Evolutionary conservation across 2,113 vertebrate genomes (phyloP).

Genomic region (Scophthalmus maximus): DNA sequence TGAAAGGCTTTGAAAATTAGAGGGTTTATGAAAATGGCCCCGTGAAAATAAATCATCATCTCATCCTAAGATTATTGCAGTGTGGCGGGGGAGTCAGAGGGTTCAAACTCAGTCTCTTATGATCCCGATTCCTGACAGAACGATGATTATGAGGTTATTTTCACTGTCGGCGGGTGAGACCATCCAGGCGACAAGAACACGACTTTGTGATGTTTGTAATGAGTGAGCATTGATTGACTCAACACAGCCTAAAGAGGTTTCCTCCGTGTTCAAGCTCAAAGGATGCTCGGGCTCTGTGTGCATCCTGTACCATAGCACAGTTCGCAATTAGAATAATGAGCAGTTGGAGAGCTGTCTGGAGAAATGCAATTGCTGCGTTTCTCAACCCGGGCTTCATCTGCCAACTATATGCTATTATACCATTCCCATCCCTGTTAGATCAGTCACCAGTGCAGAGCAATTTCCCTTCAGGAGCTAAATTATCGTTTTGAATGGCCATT

Average conservation of each 20-base stretch:
- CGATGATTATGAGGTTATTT: slow-evolving; percentile 85
- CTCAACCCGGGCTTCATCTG: slow-evolving; percentile 71
- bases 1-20: slow-evolving; percentile 14
- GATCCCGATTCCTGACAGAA: slow-evolving; percentile 82
- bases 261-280: slow-evolving; percentile 63
- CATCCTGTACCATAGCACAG: slow-evolving; percentile 48
- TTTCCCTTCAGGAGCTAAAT: slow-evolving; percentile 82
- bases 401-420: slow-evolving; percentile 75
- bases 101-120: slow-evolving; percentile 69
- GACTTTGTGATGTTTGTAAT: slow-evolving; percentile 87
- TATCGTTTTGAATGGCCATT: slow-evolving; percentile 80
- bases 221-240: slow-evolving; percentile 86
- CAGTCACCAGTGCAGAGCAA: slow-evolving; percentile 74
- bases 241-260: slow-evolving; percentile 74
- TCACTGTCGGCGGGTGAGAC: slow-evolving; percentile 81
- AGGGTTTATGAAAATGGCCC: slow-evolving; percentile 11
- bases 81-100: slow-evolving; percentile 42
- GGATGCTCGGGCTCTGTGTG: slow-evolving; percentile 49
- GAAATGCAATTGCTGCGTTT: slow-evolving; percentile 63
- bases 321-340: slow-evolving; percentile 80
- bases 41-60: slow-evolving; percentile 30
- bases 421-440: slow-evolving; percentile 73
- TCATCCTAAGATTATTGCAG: slow-evolving; percentile 36
- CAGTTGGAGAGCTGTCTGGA: slow-evolving; percentile 67
- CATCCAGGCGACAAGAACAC: slow-evolving; percentile 85